Evolutionary conservation across 2,113 vertebrate species (phyloP).

Genomic region (Sakesphorus luctuosus): DNA sequence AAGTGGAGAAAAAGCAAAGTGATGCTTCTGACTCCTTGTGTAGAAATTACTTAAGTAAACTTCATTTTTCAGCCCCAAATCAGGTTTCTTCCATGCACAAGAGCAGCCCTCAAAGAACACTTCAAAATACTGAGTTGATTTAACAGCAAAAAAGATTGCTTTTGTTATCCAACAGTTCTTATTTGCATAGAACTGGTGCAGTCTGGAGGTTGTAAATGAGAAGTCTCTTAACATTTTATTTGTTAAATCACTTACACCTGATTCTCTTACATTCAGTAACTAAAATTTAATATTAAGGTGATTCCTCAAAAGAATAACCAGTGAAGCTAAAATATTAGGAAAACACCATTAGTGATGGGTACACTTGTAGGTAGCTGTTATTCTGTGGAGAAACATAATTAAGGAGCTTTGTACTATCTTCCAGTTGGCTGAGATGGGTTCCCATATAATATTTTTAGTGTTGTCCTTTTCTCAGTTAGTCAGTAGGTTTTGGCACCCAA

Average conservation of each 20-base stretch:
- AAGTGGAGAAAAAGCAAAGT: not conserved
- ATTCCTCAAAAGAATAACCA: not conserved
- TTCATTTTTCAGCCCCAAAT: not conserved
- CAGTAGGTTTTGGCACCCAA: not conserved
- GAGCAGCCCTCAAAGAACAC: not conserved
- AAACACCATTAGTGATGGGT: not conserved
- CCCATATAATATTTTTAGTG: constrained; percentile 15
- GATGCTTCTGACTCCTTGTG: not conserved
- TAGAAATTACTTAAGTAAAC: not conserved
- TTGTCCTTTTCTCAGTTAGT: not conserved
- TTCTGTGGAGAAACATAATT: constrained; percentile 21
- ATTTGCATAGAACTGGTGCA: not conserved
- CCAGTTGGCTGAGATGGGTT: not conserved
- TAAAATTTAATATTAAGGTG: not conserved
- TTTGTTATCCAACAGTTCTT: not conserved
- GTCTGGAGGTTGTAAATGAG: not conserved
- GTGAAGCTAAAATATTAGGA: not conserved
- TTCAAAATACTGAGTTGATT: not conserved
- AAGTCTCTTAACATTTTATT: not conserved
- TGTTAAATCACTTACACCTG: not conserved
- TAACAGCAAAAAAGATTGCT: not conserved
- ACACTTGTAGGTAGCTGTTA: not conserved
- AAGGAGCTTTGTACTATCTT: not conserved
- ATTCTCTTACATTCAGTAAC: not conserved
- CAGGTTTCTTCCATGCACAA: not conserved